These are phyloP conservation scores for Catajapyx aquilonaris DNA, from an alignment of 1,140 invertebrate genomes.

Conservation along the genomic window DNA sequence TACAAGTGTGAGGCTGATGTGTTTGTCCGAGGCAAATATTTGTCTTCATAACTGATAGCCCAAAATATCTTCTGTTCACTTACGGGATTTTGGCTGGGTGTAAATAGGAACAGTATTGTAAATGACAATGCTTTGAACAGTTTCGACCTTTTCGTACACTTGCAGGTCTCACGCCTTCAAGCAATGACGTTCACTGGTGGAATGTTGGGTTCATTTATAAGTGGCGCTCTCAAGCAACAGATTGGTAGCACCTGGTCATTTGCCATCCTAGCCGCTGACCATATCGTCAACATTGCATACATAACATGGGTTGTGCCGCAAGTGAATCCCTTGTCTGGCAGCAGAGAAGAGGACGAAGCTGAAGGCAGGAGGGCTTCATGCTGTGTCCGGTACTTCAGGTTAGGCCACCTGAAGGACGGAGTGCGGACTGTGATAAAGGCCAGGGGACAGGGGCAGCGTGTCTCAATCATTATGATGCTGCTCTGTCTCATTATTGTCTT, in stretches of 20 bases:
- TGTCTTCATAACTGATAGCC: too few species aligned
- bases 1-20: too few species aligned
- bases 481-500: conserved; percentile 14
- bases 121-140: too few species aligned
- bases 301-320: not conserved
- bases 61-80: too few species aligned
- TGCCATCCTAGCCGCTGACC: not conserved
- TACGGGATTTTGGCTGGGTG: too few species aligned
- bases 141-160: too few species aligned
- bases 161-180: conserved; percentile 24
- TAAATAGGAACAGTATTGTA: too few species aligned
- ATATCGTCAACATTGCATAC: not conserved
- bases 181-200: conserved; percentile 25
- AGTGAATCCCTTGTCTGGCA: not conserved
- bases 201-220: conserved; percentile 15
- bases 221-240: not conserved
- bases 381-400: conserved; percentile 2
- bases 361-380: too few species aligned
- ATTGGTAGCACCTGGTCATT: not conserved
- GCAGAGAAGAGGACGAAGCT: not conserved
- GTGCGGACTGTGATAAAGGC: conserved; percentile 16
- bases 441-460: conserved; percentile 14
- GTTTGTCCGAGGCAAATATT: too few species aligned
- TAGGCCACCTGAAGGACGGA: conserved; percentile 15
- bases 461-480: conserved; percentile 18